Percentiles rank a stretch among this genome's conserved stretches.
These are phyloP conservation scores for Anabas testudineus DNA, from an alignment of 2,797 vertebrate species.

Conservation along the genomic window DNA sequence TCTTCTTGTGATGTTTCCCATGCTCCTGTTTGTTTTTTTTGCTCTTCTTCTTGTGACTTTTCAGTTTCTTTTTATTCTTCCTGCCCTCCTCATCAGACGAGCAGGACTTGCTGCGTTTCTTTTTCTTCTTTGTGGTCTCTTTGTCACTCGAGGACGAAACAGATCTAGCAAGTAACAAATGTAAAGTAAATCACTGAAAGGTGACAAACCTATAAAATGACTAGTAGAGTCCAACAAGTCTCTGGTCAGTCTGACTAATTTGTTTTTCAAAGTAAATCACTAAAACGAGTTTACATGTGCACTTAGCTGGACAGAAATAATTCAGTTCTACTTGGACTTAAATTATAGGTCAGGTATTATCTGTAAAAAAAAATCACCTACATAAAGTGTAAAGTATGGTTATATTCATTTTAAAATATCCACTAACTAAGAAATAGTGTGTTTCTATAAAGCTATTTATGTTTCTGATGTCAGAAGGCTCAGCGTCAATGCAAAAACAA, in stretches of 20 bases:
- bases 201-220: background rate
- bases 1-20: slow-evolving; percentile 73
- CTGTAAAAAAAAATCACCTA: too few relatives aligned
- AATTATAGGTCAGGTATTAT: too few relatives aligned
- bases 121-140: slow-evolving; percentile 66
- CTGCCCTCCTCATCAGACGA: slow-evolving; percentile 64
- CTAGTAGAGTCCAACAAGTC: background rate
- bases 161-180: slow-evolving; percentile 49
- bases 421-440: too few relatives aligned
- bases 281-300: background rate
- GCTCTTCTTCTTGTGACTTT: slow-evolving; percentile 77
- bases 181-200: background rate
- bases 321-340: background rate
- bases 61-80: slow-evolving; percentile 71
- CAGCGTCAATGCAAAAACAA: background rate
- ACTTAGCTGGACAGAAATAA: background rate
- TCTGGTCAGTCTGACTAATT: background rate
- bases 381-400: too few relatives aligned
- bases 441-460: background rate
- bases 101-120: slow-evolving; percentile 65
- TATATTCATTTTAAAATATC: background rate
- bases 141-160: slow-evolving; percentile 69
- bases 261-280: background rate
- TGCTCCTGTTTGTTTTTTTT: slow-evolving; percentile 72
- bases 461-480: background rate